Evolutionary conservation across 2,888 invertebrate species (phyloP).

Genomic region (Platerodrilus igneus): DNA sequence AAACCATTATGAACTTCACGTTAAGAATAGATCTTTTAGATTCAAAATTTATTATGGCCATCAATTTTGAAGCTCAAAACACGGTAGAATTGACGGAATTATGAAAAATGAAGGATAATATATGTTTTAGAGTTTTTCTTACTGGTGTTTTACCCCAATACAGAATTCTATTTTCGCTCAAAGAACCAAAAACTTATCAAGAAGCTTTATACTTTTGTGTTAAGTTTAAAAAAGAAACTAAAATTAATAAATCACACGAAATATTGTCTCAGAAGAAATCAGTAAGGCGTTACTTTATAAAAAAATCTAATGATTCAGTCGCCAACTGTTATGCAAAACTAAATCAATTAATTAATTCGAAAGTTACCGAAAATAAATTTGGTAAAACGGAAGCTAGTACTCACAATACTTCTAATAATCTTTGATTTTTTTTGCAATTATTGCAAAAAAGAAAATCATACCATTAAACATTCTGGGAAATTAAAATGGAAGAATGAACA

Average conservation of each 20-base stretch:
- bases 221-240: constrained; percentile 6
- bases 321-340: background rate
- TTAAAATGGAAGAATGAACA: constrained; percentile 6
- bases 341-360: constrained; percentile 1
- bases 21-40: constrained; percentile 1
- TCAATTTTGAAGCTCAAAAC: constrained; percentile 1
- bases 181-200: constrained; percentile 6
- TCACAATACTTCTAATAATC: constrained; percentile 1
- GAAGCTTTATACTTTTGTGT: constrained; percentile 1
- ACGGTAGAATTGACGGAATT: background rate
- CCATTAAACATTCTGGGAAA: background rate
- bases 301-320: background rate
- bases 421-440: constrained; percentile 3
- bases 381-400: constrained; percentile 5
- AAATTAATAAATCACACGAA: constrained; percentile 2
- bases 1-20: constrained; percentile 7
- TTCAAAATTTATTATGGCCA: constrained; percentile 7
- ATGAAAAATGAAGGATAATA: constrained; percentile 8
- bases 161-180: constrained; percentile 1
- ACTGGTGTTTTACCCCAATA: background rate
- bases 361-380: background rate
- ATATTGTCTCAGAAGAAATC: no score
- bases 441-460: constrained; percentile 2
- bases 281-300: no score
- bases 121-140: background rate